Base-by-base conservation (phyloP, 2,888 invertebrate species). In the Metalampra italica region DNA sequence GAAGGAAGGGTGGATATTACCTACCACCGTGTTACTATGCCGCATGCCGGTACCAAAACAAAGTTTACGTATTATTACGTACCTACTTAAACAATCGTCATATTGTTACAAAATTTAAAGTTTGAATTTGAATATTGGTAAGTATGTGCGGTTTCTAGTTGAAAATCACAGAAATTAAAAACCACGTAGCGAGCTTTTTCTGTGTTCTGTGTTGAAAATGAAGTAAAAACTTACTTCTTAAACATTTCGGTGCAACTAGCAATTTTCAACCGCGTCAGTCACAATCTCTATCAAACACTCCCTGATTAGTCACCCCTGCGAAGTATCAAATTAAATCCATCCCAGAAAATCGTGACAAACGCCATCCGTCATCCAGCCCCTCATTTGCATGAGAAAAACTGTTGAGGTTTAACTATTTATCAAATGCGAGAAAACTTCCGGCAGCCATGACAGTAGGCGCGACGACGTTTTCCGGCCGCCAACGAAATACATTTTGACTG, bases 341-440 rank as follows among this genome's bases (percentile, higher is more conserved):
- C 82, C 80, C 74, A 79, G 82, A 78, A 81, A 83, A 86, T 87
- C 84, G 88, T 87, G 86, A 88, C 88, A 84, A 87, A 78, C 79
- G 77, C 79, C 74, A 88, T 89, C 78, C 82, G 86, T 89, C 88
- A 89, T 88, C 75, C 79, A 62, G 70, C 86, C 85, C 88, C 85
- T 87, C 86, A 88, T 88, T 87, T 89, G 86, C 88, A 88, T 88
- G 82, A 85, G 85, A 87, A 88, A 87, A 88, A 88, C 87, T 82
- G 77, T 79, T 80, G 77, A 85, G 86, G 88, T 87, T 88, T 88
- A 87, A 88, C 88, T 89, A 89, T 89, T 89, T 89, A 88, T 89
- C 88, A 89, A 89, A 87, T 83, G 76, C 75, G 66, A 79, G 78
- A 68, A 83, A 70, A 83, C 81, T 85, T 89, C 88, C 88, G 87